Evolutionary conservation across 2,797 vertebrate genomes (phyloP).

Genomic region (Potorous gilbertii): DNA sequence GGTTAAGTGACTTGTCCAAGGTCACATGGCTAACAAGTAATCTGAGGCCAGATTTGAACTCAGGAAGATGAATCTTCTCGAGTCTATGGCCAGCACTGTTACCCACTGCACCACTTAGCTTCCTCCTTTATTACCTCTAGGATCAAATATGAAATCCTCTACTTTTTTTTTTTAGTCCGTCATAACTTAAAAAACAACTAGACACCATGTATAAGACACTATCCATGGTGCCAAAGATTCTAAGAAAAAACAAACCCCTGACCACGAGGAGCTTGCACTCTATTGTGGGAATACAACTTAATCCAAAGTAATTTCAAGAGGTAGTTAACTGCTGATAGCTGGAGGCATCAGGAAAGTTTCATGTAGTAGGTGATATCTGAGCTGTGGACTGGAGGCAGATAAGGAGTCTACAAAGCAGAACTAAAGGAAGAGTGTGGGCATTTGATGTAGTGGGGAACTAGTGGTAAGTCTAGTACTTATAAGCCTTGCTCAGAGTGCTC

Average conservation of each 20-base stretch:
- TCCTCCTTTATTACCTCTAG: too few species aligned
- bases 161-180: too few species aligned
- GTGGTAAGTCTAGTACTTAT: neutral
- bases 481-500: neutral
- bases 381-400: neutral
- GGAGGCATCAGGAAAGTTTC: neutral
- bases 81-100: too few species aligned
- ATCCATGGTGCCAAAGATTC: neutral
- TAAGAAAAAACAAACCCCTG: neutral
- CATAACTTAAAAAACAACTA: too few species aligned
- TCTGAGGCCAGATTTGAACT: too few species aligned
- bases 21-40: too few species aligned
- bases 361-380: neutral
- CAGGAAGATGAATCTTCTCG: too few species aligned
- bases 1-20: too few species aligned
- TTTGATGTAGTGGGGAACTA: neutral
- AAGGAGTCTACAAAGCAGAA: neutral
- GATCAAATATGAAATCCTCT: too few species aligned
- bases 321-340: neutral
- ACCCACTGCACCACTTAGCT: too few species aligned
- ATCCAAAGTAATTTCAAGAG: neutral
- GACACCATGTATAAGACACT: neutral
- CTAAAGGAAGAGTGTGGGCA: neutral
- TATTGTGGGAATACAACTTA: neutral
- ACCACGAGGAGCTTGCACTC: neutral